These are phyloP conservation scores for Drosophila histrio DNA, from an alignment of 2,888 invertebrate species.

Conservation along the genomic window DNA sequence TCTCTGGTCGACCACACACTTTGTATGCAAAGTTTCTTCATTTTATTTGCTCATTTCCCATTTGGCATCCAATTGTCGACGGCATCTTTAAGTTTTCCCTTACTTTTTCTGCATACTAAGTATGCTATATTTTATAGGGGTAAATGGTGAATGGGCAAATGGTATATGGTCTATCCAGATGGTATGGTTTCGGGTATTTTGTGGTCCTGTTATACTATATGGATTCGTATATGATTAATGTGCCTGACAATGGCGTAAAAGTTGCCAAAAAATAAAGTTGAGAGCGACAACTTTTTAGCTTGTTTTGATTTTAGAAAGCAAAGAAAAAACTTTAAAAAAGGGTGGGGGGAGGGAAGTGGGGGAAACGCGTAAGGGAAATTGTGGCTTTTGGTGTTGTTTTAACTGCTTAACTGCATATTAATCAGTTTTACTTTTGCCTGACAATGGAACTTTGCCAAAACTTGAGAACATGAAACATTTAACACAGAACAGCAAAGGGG, in stretches of 20 bases:
- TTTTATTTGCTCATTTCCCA: slow-evolving; percentile 16
- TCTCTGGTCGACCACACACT: not conserved
- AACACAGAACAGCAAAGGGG: slow-evolving; percentile 55
- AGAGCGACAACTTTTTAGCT: slow-evolving; percentile 46
- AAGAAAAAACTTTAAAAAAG: not conserved
- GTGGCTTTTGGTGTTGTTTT: slow-evolving; percentile 44
- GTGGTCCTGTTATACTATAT: slow-evolving; percentile 40
- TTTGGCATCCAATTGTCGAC: slow-evolving; percentile 35
- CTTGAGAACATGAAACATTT: slow-evolving; percentile 23
- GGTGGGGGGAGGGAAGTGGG: not conserved
- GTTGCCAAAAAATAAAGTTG: slow-evolving; percentile 37
- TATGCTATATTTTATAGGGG: not conserved
- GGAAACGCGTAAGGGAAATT: slow-evolving; percentile 20
- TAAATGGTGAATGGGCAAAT: slow-evolving; percentile 4
- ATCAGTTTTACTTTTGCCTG: slow-evolving; percentile 48
- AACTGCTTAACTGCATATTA: slow-evolving; percentile 77
- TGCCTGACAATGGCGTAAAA: slow-evolving; percentile 47
- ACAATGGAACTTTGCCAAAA: slow-evolving; percentile 48
- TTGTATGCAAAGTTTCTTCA: too few species aligned
- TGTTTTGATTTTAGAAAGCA: slow-evolving; percentile 40
- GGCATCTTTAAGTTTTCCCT: slow-evolving; percentile 14
- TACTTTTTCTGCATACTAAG: slow-evolving; percentile 22
- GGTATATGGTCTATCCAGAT: slow-evolving; percentile 18
- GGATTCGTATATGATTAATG: slow-evolving; percentile 63
- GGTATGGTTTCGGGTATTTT: not conserved